phyloP scores from a whole-genome alignment of 1,140 invertebrate species.

The Drosophila repletoides region DNA sequence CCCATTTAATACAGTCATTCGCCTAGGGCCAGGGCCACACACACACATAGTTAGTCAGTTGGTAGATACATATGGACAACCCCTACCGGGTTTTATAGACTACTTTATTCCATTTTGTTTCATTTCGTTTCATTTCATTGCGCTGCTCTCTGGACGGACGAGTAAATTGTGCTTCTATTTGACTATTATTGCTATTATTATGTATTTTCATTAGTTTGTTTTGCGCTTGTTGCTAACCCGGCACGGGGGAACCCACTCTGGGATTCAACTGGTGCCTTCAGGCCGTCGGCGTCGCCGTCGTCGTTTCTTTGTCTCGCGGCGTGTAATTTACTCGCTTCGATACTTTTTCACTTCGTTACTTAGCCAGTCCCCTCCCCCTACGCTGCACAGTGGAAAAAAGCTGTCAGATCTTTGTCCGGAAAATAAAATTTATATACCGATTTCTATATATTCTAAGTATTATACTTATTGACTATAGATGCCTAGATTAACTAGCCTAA shows the following conservation, averaged over 20 bases:
- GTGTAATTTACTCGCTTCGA: constrained; percentile 57
- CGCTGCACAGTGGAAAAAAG: no score
- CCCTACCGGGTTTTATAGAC: constrained; percentile 3
- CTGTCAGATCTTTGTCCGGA: no score
- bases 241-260: background rate
- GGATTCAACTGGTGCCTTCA: background rate
- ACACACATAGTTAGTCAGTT: background rate
- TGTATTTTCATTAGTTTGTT: constrained; percentile 48
- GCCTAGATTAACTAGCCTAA: no score
- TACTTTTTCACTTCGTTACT: constrained; percentile 21
- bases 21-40: constrained; percentile 36
- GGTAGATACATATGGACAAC: background rate
- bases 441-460: no score
- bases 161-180: constrained; percentile 34
- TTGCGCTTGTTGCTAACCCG: constrained; percentile 32
- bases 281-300: background rate
- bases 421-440: no score
- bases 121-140: constrained; percentile 6
- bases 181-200: constrained; percentile 49
- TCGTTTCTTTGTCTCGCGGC: constrained; percentile 4
- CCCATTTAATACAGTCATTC: constrained; percentile 57
- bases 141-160: background rate
- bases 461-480: no score
- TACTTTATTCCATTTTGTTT: constrained; percentile 7
- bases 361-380: constrained; percentile 27